These are phyloP conservation scores for Anagyrus pseudococci DNA, from an alignment of 2,888 invertebrate genomes.

Conservation along the genomic window DNA sequence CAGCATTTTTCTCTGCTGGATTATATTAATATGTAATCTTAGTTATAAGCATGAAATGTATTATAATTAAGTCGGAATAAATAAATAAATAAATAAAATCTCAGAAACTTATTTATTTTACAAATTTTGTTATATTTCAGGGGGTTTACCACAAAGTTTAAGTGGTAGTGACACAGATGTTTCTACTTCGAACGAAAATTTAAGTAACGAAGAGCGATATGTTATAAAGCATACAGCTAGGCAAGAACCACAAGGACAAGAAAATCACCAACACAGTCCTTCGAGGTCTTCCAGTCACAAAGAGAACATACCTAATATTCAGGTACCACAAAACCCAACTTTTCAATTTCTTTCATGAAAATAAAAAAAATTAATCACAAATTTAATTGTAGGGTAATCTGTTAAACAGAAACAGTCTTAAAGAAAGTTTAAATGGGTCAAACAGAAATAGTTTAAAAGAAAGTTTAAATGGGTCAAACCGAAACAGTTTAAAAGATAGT, in stretches of 20 bases:
- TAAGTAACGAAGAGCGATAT: conserved; percentile 84
- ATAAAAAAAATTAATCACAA: conserved; percentile 6
- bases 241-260: conserved; percentile 92
- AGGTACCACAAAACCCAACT: conserved; percentile 47
- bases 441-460: conserved; percentile 59
- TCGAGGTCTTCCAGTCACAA: conserved; percentile 65
- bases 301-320: conserved; percentile 60
- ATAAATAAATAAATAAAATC: too few species aligned
- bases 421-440: conserved; percentile 57
- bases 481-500: conserved; percentile 59
- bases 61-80: too few species aligned
- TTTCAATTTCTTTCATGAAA: too few species aligned
- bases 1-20: too few species aligned
- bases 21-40: too few species aligned
- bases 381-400: conserved; percentile 54
- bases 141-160: conserved; percentile 75
- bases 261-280: conserved; percentile 72
- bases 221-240: conserved; percentile 82
- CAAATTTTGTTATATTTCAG: conserved; percentile 47
- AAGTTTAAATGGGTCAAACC: conserved; percentile 58
- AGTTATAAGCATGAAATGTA: too few species aligned
- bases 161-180: conserved; percentile 91
- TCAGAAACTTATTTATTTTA: too few species aligned
- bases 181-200: conserved; percentile 88
- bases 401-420: conserved; percentile 58